A percentile compares a stretch with the other conserved stretches of the same genome.
phyloP scores from a whole-genome alignment of 2,113 vertebrate genomes.

The Cebus imitator region DNA sequence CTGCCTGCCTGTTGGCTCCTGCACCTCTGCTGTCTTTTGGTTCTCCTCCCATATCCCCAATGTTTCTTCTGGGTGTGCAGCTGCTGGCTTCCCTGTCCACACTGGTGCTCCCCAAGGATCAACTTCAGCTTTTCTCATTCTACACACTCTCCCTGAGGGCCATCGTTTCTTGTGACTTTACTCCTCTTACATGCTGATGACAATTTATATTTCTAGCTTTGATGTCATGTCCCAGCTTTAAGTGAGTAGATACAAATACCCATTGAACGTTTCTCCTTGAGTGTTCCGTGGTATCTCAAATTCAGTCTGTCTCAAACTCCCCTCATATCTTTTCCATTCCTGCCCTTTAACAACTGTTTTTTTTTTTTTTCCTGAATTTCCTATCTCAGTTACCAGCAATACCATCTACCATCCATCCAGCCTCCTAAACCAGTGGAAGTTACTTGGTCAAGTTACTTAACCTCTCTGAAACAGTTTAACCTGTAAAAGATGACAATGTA shows the following conservation, averaged over 20 bases:
- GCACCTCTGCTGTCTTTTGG: not conserved
- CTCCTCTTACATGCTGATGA: not conserved
- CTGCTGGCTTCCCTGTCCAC: not conserved
- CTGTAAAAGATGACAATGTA: not conserved
- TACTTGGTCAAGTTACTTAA: not conserved
- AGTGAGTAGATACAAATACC: not conserved
- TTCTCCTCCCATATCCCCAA: not conserved
- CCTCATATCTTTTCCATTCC: not conserved
- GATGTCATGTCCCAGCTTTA: not conserved
- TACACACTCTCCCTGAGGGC: not conserved
- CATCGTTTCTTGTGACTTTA: not conserved
- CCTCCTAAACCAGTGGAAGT: not conserved
- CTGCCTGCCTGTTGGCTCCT: no score
- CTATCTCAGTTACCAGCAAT: not conserved
- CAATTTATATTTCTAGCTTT: not conserved
- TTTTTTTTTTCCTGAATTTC: not conserved
- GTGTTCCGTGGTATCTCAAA: no score
- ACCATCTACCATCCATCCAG: no score
- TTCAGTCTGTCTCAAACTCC: not conserved
- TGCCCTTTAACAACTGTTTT: not conserved
- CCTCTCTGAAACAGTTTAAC: not conserved
- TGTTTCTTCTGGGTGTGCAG: fast-evolving
- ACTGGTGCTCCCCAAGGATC: not conserved
- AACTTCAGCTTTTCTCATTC: not conserved
- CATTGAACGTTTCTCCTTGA: not conserved